Evolutionary conservation across 2,113 vertebrate genomes (phyloP), one percentile per base, ranked within the genome.

Genomic region (Sceloporus tristichus): DNA sequence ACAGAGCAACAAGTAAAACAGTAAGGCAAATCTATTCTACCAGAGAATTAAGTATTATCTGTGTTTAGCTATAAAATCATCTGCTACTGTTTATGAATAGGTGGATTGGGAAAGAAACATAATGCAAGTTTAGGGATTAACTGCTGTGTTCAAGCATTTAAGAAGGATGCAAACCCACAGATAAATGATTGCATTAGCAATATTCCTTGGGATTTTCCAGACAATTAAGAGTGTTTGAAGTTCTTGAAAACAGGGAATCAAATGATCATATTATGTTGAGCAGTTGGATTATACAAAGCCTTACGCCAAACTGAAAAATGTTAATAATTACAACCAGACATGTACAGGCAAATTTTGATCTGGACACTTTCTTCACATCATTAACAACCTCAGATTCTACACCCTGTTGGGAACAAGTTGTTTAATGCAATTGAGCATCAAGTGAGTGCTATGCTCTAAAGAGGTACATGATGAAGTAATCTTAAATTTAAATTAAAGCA

Each of bases 111-210:
- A 94, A 90, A 84, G 59, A 91, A 34, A 89, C 65, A 48, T 83
- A 90, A 92, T 1, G 2, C 16, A 75, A 94, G 75, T 29, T 42
- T 75, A 78, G 62, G 87, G 73, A 85, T 83, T 68, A 87, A 87
- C 90, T 77, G 25, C 68, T 90, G 90, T 84, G 91, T 56, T 88
- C 84, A 87, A 92, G 40, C 78, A 73, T 65, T 89, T 93, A 85
- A 92, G 90, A 88, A 75, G 54, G 38, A 87, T 89, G 89, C 66
- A 56, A 84, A 29, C 21, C 1, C 25, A 73, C 53, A 92, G 71
- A 85, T 76, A 92, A 90, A 89, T 87, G 71, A 92, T 56, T 77
- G 29, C 88, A 89, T 91, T 84, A 84, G 11, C 85, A 91, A 80
- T 25, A 91, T 56, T 88, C 77, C 42, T 62, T 84, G 59, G 14